Evolutionary conservation across 1,140 invertebrate species (phyloP), one percentile per base, ranked within the genome.

Genomic region (Meloidogyne floridensis): DNA sequence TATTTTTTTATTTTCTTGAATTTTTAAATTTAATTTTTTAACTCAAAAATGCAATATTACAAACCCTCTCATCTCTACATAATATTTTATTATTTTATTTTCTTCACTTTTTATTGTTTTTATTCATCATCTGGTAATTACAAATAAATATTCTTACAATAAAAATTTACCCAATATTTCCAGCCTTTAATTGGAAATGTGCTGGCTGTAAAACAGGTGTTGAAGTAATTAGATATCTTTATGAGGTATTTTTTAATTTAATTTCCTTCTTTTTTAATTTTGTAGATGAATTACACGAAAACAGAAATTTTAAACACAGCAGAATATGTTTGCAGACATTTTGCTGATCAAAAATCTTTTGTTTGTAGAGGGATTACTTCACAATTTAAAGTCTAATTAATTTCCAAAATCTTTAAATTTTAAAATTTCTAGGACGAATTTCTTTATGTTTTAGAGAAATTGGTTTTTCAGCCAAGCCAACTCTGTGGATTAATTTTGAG

Each of bases 351-450:
- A 13, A 69, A 87, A 71, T 75, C 79, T 54, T 43, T 81, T 32
- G 77, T 86, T 53, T 86, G 85, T 75, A 59, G 83, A 69, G 85
- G 85, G 56, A 85, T 86, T 15, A 87, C 86, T 15, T 80, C 86
- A 20, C 85, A 86, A 54, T 86, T 86, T 75, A 72, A 72, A 65
- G 80, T 86, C 70, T 83, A 13, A 54, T 56, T 15, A n/a, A 47
- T 80, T 72, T 73, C 4, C 81, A 20, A 15, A 15, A 7, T 83
- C 83, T 10, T 84, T n/a, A 56, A 47, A 65, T 42, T 15, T 42
- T 15, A 77, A 10, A 11, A 4, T n/a, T 82, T 83, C 2, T 8
- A 87, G 86, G 85, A 85, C 3, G 65, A 73, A 32, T 86, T 86
- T 76, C 71, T 86, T 5, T 86, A 87, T 71, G 85, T 86, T 32